Conservation (phyloP, 37 sponge, comb jelly and placozoan species). For the Petrosia ficiformis region DNA sequence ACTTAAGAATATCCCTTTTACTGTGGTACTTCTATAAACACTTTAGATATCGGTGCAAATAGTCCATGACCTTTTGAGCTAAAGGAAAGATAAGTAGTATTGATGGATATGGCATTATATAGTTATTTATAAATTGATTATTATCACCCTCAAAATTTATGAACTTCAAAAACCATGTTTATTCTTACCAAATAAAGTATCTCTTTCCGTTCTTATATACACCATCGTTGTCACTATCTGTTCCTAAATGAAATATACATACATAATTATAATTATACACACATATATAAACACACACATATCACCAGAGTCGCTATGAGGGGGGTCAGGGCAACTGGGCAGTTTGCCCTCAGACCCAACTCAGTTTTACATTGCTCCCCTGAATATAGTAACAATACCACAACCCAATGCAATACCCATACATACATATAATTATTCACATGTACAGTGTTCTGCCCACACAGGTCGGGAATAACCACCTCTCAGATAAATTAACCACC, state of each 20-base stretch:
- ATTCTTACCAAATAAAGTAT: constrained; percentile 51
- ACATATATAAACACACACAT: no score
- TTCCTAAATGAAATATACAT: background rate
- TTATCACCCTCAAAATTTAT: no score
- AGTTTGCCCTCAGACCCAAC: no score
- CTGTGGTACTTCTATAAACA: constrained; percentile 10
- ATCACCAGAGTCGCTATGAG: no score
- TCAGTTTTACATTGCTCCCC: no score
- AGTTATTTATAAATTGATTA: background rate
- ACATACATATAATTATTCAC: background rate
- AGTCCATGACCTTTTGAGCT: constrained; percentile 39
- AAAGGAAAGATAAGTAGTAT: background rate
- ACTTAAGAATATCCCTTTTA: background rate
- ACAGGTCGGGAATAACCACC: no score
- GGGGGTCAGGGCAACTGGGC: no score
- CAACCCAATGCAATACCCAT: background rate
- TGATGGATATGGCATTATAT: background rate
- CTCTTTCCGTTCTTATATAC: constrained; percentile 38
- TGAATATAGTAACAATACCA: background rate
- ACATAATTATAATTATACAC: no score
- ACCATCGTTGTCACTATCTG: constrained; percentile 21
- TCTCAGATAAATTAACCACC: no score
- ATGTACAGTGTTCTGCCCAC: no score
- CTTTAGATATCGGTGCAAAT: constrained; percentile 30
- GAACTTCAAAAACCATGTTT: no score